Evolutionary conservation across 2,797 vertebrate species (phyloP), one percentile per base, ranked within the genome.

Genomic region (Meriones psammophilus): DNA sequence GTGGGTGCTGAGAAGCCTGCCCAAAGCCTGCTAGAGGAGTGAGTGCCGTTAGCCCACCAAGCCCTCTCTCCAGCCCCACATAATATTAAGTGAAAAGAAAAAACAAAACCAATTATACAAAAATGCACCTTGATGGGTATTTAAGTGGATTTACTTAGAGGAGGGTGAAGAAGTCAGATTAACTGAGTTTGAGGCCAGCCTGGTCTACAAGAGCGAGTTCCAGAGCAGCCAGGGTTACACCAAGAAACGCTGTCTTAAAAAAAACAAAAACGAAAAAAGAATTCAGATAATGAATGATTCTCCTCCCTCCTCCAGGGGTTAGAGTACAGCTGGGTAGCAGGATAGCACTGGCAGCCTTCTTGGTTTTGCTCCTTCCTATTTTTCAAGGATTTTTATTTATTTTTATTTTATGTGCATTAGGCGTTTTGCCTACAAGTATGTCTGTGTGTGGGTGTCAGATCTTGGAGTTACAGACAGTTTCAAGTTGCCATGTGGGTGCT

Each of bases 61-160:
- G 18, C 17, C 36, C 26, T 84, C 60, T 46, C 60, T 84, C 36
- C 26, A 84, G 26, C 15, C 80, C 62, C 30, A 84, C 5, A 30
- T 33, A 33, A 66, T 13, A 60, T 50, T 78, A 80, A 84, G 18
- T 33, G 14, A 26, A 76, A 87, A 89, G 39, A 62, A 86, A 86
- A 91, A 80, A 80, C 50, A 88, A 89, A 54, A 6, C 8, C 46
- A 68, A 28, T 69, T 87, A 36, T 18, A 74, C 86, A 94, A 92
- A 36, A 76, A n/a, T 22, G 46, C 9, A 8, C 5, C 58, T 81
- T 28, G 8, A 69, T 28, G 36, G 12, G 9, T 68, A 85, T 68
- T 93, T 92, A 87, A 87, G 64, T 74, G 26, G 1, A 20, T 84
- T 96, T 90, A 5, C 66, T 60, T 66, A 71, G 30, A 91, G 62